Conservation (phyloP, 2,113 vertebrate species). For the Tragelaphus buxtoni region DNA sequence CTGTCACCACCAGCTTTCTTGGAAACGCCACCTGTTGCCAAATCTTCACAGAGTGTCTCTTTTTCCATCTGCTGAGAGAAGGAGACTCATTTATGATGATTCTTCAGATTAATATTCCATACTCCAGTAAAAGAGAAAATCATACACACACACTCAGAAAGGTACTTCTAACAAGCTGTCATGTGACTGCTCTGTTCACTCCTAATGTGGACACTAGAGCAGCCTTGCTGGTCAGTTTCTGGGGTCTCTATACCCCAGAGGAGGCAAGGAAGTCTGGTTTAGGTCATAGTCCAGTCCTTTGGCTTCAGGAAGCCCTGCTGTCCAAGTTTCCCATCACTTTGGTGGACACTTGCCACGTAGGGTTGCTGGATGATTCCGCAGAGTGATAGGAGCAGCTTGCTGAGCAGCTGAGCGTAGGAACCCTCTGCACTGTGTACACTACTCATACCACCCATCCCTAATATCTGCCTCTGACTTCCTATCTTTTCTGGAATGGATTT, state of each 20-base stretch:
- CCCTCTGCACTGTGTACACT: accelerated
- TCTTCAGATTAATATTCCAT: not conserved
- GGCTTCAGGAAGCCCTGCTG: not conserved
- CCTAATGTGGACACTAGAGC: not conserved
- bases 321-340: not conserved
- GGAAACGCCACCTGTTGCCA: not conserved
- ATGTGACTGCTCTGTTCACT: not conserved
- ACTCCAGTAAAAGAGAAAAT: not conserved
- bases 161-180: not conserved
- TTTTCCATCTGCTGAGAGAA: not conserved
- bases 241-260: not conserved
- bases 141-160: not conserved
- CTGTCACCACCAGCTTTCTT: not conserved
- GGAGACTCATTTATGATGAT: not conserved
- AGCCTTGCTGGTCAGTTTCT: not conserved
- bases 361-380: not conserved
- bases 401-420: not conserved
- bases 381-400: not conserved
- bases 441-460: no score
- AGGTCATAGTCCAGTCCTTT: not conserved
- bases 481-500: not conserved
- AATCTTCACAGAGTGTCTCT: not conserved
- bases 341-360: not conserved
- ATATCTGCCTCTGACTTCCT: not conserved
- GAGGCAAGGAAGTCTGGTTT: not conserved